Evolutionary conservation across 2,797 vertebrate genomes (phyloP).

Genomic region (Ceyx erithaca): DNA sequence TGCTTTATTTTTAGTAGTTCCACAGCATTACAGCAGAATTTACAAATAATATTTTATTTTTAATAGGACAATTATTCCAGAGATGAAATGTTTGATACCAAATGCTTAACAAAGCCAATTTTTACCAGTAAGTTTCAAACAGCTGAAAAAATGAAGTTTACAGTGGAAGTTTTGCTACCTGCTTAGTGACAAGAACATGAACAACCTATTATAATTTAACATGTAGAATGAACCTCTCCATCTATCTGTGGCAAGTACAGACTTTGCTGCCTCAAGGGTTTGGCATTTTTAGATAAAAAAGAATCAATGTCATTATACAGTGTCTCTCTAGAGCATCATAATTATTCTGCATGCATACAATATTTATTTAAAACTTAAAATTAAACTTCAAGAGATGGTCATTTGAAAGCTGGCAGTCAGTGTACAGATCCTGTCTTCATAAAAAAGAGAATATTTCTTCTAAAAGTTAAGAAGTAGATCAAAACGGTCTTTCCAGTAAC

Average conservation of each 20-base stretch:
- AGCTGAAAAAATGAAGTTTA: conserved; percentile 66
- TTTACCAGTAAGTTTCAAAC: conserved; percentile 36
- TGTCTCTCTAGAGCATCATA: conserved; percentile 85
- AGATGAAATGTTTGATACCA: not conserved
- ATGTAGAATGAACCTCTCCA: conserved; percentile 66
- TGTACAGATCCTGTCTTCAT: conserved; percentile 93
- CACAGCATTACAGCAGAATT: not conserved
- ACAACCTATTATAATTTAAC: conserved; percentile 66
- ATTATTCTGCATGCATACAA: conserved; percentile 94
- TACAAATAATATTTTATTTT: not conserved
- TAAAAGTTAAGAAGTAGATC: conserved; percentile 95
- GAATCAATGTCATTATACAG: conserved; percentile 84
- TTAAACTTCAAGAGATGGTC: conserved; percentile 93
- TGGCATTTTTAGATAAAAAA: conserved; percentile 88
- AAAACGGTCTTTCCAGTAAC: conserved; percentile 96
- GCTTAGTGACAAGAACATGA: conserved; percentile 46
- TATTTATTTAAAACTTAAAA: conserved; percentile 96
- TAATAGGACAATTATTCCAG: not conserved
- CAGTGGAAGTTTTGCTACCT: not conserved
- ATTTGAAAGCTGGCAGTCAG: conserved; percentile 92
- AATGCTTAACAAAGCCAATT: not conserved
- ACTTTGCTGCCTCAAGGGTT: conserved; percentile 72
- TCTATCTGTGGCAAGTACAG: conserved; percentile 72
- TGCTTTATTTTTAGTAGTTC: not conserved
- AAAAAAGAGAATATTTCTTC: conserved; percentile 96